Base-by-base conservation (phyloP, 2,797 vertebrate species). In the Manis pentadactyla region DNA sequence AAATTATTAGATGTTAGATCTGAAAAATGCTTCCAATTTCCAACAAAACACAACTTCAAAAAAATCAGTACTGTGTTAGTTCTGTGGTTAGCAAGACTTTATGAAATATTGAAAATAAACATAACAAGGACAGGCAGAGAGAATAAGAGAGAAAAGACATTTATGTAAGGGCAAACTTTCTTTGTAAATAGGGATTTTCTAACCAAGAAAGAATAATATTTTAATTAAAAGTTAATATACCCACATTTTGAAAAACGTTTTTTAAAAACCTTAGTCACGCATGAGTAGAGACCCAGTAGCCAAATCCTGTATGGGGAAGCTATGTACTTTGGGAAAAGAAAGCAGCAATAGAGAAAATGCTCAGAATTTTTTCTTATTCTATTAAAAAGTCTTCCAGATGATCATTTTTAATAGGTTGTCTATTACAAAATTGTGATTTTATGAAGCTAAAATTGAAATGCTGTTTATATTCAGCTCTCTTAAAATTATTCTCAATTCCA, bases 21-120 rank as follows among this genome's bases (percentile, higher is more conserved):
- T 96, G 85, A 97, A 97, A 97, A 97, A 95, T 81, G 73, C 27
- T 97, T 97, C 66, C 61, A 94, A 93, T 81, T 93, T 64, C 78
- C 84, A 97, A 89, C 27, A 95, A 96, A 82, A 93, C 73, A 87
- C 21, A 90, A 90, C 71, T 79, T 83, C 4, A 53, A 8, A 97
- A 93, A 97, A 96, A 97, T 94, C 97, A 96, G 63, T 96, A 97
- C 59, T 69, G 61, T 55, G 96, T 96, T 95, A 98, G n/a, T 53
- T 93, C 55, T 90, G 82, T 97, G 55, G 29, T 97, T 95, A 95
- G 69, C 15, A 83, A 75, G 94, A 84, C 77, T 66, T 64, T 95
- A 59, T 31, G 53, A 96, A 92, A n/a, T 95, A 92, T 34, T 91
- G 57, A 87, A 97, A 96, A 63, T 12, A 98, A 85, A 55, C 14